phyloP scores from a whole-genome alignment of 2,113 vertebrate genomes.

The Eurypyga helias region DNA sequence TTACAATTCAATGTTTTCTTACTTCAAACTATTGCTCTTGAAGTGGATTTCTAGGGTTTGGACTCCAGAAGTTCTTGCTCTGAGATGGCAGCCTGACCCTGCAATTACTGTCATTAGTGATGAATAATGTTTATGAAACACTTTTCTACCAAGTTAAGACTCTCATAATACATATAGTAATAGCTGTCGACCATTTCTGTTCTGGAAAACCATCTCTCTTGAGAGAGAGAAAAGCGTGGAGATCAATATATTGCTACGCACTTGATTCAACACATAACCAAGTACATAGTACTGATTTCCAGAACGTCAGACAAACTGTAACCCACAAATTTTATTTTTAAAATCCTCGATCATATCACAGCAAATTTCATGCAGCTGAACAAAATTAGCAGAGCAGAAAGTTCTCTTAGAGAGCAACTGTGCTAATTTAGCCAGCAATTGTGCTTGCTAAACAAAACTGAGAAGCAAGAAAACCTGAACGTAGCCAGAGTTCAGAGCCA shows the following conservation, averaged over 20 bases:
- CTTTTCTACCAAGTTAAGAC: not conserved
- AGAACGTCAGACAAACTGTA: not conserved
- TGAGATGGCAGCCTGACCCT: not conserved
- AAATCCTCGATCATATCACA: not conserved
- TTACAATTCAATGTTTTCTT: not conserved
- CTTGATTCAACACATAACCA: not conserved
- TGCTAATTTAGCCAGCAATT: not conserved
- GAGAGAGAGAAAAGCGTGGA: not conserved
- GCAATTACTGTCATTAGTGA: not conserved
- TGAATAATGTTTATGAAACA: not conserved
- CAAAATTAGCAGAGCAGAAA: slow-evolving; percentile 20
- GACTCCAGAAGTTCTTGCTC: not conserved
- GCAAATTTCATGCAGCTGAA: not conserved
- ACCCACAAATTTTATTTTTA: not conserved
- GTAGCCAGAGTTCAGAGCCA: not conserved
- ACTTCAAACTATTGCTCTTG: not conserved
- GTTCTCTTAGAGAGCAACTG: not conserved
- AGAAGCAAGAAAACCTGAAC: not conserved
- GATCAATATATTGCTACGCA: not conserved
- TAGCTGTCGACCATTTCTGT: not conserved
- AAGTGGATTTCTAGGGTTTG: not conserved
- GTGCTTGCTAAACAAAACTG: not conserved
- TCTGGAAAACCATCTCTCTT: not conserved
- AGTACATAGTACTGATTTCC: not conserved
- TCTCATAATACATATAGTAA: not conserved